Base-by-base conservation (phyloP, 2,797 vertebrate genomes). In the Tiaroga cobitis region DNA sequence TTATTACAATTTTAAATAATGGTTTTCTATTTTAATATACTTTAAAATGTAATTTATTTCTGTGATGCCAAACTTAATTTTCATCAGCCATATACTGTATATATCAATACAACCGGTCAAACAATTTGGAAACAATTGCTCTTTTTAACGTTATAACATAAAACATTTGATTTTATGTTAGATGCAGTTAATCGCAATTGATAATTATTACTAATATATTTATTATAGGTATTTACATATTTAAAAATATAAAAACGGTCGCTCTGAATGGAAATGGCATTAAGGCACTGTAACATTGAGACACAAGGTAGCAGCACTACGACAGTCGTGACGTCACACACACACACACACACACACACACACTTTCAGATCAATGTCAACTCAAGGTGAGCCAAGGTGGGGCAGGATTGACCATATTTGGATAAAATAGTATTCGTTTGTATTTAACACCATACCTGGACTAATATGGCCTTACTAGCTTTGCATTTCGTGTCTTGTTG, bases 341-440 rank as follows among this genome's bases (percentile, higher is more conserved):
- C 29, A 29, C 29, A 68, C 41, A 24, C 29, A 68, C 41, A 24
- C n/a, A 68, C 41, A 24, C 29, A 68, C 41, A 24, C 49, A 81
- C 70, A 54, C 72, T 73, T 82, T 24, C 54, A 56, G 80, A 81
- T 81, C 93, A 93, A 94, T 92, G 92, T 93, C 94, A 94, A 32
- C 56, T 93, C 84, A 95, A 94, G 93, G 93, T 94, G 85, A 93
- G 84, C 80, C n/a, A 74, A 88, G 86, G 75, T 86, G 83, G 67
- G 81, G 69, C 65, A 61, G 59, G 39, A 67, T 24, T 37, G 3
- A 34, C 24, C 32, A 32, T 3, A 2, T 9, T 76, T 37, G 7
- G 11, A 75, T 24, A 54, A 54, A 76, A 76, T 32, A 56, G 11
- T 11, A 34, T 24, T 9, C 0, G 19, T 13, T 3, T 11, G 29